These are phyloP conservation scores for Ptyas mucosa DNA, from an alignment of 2,113 vertebrate species.

Conservation along the genomic window DNA sequence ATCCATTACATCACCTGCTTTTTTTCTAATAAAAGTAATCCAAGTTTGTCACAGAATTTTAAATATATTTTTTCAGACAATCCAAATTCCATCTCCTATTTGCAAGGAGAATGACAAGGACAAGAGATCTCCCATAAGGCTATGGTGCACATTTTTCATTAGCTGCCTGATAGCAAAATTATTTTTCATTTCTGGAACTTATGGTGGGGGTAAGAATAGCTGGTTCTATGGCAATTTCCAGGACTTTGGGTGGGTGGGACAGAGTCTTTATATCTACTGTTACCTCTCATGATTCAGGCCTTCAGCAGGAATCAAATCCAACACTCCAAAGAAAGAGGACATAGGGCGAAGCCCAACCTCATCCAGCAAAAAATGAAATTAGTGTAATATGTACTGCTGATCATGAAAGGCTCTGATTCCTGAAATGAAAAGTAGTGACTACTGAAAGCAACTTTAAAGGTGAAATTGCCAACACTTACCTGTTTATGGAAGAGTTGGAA, in stretches of 20 bases:
- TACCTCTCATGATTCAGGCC: background rate
- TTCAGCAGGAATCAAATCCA: background rate
- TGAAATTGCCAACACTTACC: too few species aligned
- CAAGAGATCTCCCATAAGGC: slow-evolving; percentile 31
- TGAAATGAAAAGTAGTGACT: background rate
- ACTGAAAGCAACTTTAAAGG: too few species aligned
- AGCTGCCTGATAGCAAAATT: slow-evolving; percentile 52
- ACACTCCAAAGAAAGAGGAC: background rate
- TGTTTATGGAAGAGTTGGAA: too few species aligned
- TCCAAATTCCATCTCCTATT: slow-evolving; percentile 21
- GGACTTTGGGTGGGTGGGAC: slow-evolving; percentile 40
- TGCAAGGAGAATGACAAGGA: background rate
- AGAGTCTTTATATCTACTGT: slow-evolving; percentile 29
- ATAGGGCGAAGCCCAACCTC: too few species aligned
- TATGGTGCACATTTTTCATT: slow-evolving; percentile 10
- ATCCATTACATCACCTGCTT: slow-evolving; percentile 38
- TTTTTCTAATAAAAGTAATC: background rate
- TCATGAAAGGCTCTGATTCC: background rate
- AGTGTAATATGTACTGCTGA: too few species aligned
- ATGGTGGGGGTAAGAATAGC: slow-evolving; percentile 33
- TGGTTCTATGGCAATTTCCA: slow-evolving; percentile 15
- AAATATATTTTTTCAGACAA: slow-evolving; percentile 26
- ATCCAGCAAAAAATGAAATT: too few species aligned
- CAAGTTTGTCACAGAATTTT: slow-evolving; percentile 4
- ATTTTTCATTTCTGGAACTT: slow-evolving; percentile 51